A percentile compares a stretch with the other conserved stretches of the same genome.
Evolutionary conservation across 2,888 invertebrate species (phyloP).

Genomic region (Sturmia bella): DNA sequence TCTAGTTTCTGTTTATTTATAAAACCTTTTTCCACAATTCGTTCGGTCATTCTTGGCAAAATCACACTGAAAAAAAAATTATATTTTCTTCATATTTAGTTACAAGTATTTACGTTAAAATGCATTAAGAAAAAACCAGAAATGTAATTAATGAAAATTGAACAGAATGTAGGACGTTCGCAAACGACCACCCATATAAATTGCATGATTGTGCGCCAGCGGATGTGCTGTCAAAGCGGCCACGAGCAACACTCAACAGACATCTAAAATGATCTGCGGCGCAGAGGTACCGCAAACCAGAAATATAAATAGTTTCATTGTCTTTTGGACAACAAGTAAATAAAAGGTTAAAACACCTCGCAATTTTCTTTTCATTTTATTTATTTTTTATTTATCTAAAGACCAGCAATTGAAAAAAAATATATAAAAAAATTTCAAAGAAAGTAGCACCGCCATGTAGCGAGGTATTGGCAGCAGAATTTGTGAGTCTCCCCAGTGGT

Average conservation of each 20-base stretch:
- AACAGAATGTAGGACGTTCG: conserved; percentile 61
- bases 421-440: conserved; percentile 44
- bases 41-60: conserved; percentile 4
- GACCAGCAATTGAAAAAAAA: conserved; percentile 5
- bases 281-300: conserved; percentile 11
- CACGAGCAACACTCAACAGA: conserved; percentile 36
- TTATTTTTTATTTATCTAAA: conserved; percentile 1
- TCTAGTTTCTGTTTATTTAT: no score
- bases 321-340: conserved; percentile 42
- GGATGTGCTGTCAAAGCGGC: conserved; percentile 62
- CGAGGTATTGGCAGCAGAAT: conserved; percentile 27
- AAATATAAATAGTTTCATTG: conserved; percentile 41
- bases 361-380: conserved; percentile 40
- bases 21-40: no score
- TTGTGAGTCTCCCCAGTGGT: conserved; percentile 55
- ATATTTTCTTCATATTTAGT: conserved; percentile 21
- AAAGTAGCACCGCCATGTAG: conserved; percentile 54
- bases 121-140: conserved; percentile 34
- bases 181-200: conserved; percentile 64
- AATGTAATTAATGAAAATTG: conserved; percentile 64
- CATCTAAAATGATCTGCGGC: conserved; percentile 48
- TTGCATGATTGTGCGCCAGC: conserved; percentile 33
- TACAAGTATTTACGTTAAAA: conserved; percentile 29
- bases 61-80: not conserved
- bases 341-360: conserved; percentile 59